Conservation (phyloP, 2,797 vertebrate genomes). For the Distichodus sexfasciatus region DNA sequence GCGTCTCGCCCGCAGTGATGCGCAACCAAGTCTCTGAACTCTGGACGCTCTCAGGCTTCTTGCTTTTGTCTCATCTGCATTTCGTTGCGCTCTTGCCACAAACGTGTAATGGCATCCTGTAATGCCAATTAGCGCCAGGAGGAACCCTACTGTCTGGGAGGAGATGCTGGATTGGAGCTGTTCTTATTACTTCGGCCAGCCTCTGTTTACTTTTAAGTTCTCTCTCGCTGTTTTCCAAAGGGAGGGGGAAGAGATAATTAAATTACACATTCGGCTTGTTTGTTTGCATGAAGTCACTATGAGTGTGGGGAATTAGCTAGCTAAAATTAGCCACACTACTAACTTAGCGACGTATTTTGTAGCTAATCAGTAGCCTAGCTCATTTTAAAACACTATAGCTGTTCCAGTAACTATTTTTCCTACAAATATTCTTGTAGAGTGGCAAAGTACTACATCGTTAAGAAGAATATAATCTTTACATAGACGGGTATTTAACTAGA, state of each 20-base stretch:
- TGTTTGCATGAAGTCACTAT: too few species aligned
- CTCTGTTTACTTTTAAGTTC: not conserved
- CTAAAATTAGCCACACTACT: too few species aligned
- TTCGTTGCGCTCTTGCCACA: constrained; percentile 33
- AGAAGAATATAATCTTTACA: too few species aligned
- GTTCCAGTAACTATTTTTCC: too few species aligned
- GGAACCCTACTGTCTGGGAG: constrained; percentile 40
- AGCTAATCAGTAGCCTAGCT: too few species aligned
- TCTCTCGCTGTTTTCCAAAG: constrained; percentile 19
- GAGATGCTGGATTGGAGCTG: constrained; percentile 27
- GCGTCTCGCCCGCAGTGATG: constrained; percentile 9
- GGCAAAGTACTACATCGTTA: too few species aligned
- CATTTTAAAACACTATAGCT: too few species aligned
- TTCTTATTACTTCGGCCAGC: constrained; percentile 28
- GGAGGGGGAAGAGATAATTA: constrained; percentile 29
- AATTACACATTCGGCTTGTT: constrained; percentile 41
- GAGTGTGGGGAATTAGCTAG: too few species aligned
- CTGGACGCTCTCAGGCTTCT: not conserved
- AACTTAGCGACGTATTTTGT: too few species aligned
- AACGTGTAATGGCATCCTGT: constrained; percentile 47
- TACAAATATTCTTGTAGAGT: too few species aligned
- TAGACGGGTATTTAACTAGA: too few species aligned
- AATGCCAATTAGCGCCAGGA: constrained; percentile 60
- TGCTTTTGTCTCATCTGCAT: constrained; percentile 44
- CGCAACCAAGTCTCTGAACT: not conserved